phyloP scores from a whole-genome alignment of 2,797 vertebrate genomes.

The Melanotaenia parkinsoni region DNA sequence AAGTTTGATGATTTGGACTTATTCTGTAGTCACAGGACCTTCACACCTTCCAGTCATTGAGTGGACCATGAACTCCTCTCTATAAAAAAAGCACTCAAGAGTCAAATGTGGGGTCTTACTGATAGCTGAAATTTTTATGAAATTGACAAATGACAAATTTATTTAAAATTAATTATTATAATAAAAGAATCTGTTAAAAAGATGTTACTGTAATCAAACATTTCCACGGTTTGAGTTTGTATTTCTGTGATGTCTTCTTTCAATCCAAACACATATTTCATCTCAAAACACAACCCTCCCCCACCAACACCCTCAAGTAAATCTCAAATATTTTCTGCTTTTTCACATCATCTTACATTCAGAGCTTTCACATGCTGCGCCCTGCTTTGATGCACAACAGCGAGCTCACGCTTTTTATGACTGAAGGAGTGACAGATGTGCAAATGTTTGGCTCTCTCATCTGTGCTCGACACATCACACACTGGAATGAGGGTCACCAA shows the following conservation, averaged over 20 bases:
- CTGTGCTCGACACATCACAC: constrained; percentile 29
- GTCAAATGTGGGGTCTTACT: too few relatives aligned
- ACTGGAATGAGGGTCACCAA: constrained; percentile 12
- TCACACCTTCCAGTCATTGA: too few relatives aligned
- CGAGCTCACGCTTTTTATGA: constrained; percentile 40
- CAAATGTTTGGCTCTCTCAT: constrained; percentile 57
- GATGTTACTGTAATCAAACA: too few relatives aligned
- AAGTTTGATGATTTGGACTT: too few relatives aligned
- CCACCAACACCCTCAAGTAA: constrained; percentile 4
- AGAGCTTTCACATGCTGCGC: constrained; percentile 21
- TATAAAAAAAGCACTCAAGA: too few relatives aligned
- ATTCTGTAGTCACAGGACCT: too few relatives aligned
- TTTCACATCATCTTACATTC: constrained; percentile 44
- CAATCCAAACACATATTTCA: constrained; percentile 14
- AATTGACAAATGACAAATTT: too few relatives aligned
- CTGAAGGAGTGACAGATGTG: constrained; percentile 57
- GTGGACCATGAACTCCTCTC: too few relatives aligned
- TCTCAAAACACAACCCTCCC: not conserved
- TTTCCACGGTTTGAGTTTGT: not conserved
- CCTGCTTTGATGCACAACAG: constrained; percentile 56
- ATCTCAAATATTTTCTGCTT: constrained; percentile 34
- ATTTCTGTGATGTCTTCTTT: not conserved
- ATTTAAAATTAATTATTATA: too few relatives aligned
- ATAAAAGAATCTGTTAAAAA: too few relatives aligned
- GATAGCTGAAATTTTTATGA: too few relatives aligned